Conservation (phyloP, 2,888 invertebrate species). For the Amblyjoppa fuscipennis region DNA sequence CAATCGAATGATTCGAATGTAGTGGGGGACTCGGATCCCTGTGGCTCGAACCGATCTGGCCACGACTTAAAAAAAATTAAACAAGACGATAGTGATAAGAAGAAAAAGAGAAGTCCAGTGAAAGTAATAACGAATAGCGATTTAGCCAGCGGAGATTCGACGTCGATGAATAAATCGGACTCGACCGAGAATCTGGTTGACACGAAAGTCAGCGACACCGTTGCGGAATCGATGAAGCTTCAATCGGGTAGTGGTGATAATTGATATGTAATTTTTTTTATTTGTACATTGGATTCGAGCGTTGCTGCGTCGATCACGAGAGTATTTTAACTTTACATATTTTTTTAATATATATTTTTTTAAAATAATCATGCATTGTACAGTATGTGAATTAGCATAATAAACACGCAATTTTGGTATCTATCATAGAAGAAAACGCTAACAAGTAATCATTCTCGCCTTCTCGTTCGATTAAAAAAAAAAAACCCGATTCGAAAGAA, state of each 20-base stretch:
- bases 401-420: not conserved
- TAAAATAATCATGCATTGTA: slow-evolving; percentile 6
- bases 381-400: not conserved
- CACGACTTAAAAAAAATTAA: not conserved
- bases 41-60: not conserved
- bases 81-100: not conserved
- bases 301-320: not conserved
- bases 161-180: slow-evolving; percentile 13
- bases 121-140: not conserved
- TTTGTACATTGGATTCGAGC: not conserved
- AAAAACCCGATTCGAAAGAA: no score
- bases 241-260: slow-evolving; percentile 65
- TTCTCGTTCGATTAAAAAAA: no score
- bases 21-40: not conserved
- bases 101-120: not conserved
- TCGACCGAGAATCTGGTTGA: not conserved
- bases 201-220: not conserved
- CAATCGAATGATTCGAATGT: not conserved
- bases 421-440: not conserved
- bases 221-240: not conserved
- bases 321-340: not conserved
- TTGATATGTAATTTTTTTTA: slow-evolving; percentile 18
- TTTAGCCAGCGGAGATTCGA: slow-evolving; percentile 42
- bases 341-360: not conserved
- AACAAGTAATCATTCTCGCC: not conserved